Percentiles rank a stretch among this genome's conserved stretches.
Evolutionary conservation across 2,797 vertebrate species (phyloP).

Genomic region (Cottoperca gobio): DNA sequence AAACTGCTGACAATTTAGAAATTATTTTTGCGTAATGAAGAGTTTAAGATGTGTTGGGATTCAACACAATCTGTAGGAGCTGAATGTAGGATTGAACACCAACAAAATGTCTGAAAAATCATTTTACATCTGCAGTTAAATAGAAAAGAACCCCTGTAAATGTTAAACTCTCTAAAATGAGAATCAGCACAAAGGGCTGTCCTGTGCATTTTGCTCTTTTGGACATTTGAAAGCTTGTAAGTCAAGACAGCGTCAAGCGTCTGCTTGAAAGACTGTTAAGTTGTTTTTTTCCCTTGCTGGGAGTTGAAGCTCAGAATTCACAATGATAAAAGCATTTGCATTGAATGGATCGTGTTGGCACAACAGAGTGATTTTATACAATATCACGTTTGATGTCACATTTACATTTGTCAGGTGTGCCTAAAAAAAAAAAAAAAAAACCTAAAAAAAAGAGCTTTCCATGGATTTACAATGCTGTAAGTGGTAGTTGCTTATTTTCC

Average conservation of each 20-base stretch:
- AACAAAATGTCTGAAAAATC: conserved; percentile 1
- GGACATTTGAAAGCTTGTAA: conserved; percentile 2
- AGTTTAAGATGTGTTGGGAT: conserved; percentile 7
- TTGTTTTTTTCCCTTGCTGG: neutral
- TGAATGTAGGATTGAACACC: neutral
- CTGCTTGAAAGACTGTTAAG: conserved; percentile 4
- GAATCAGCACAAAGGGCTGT: neutral
- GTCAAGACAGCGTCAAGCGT: too few relatives aligned
- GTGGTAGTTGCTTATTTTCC: conserved; percentile 27
- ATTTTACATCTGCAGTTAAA: neutral
- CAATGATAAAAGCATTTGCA: neutral
- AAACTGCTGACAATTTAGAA: neutral
- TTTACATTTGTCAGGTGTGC: neutral
- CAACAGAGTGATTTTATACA: neutral
- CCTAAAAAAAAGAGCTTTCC: neutral
- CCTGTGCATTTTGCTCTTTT: neutral
- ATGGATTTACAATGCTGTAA: neutral
- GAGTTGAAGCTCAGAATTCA: neutral
- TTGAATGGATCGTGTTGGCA: neutral
- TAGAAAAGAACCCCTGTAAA: neutral
- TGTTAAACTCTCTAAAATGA: conserved; percentile 2
- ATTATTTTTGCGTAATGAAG: neutral
- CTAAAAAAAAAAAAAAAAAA: neutral
- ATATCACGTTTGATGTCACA: neutral
- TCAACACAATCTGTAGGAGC: neutral